Conservation (phyloP, 1,140 invertebrate species). For the Rhagoletis zephyria region DNA sequence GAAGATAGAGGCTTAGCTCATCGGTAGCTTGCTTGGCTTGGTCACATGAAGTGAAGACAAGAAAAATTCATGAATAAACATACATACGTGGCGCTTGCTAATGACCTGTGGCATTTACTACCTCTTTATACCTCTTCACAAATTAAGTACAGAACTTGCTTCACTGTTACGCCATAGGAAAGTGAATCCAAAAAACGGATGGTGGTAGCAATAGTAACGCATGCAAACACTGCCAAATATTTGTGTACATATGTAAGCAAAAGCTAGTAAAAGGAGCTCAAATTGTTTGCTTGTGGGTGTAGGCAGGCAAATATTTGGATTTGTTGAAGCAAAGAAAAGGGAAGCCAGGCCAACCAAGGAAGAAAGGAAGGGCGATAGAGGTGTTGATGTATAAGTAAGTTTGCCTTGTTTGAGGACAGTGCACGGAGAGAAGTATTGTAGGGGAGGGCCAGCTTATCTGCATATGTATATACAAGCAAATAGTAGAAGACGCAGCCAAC, state of each 20-base stretch:
- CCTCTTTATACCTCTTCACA: no score
- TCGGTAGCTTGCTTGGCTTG: no score
- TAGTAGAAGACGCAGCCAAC: background rate
- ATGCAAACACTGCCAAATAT: background rate
- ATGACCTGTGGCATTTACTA: no score
- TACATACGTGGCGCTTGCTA: no score
- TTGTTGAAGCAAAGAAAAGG: background rate
- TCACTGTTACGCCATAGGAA: no score
- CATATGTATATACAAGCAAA: background rate
- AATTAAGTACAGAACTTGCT: no score
- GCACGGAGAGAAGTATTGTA: background rate
- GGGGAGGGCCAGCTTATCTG: background rate
- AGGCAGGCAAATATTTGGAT: conserved; percentile 36
- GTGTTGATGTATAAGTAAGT: background rate
- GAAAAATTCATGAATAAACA: no score
- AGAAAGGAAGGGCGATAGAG: background rate
- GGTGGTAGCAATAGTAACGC: background rate
- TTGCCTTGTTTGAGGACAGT: background rate
- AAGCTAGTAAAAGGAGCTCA: background rate
- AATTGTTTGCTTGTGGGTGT: background rate
- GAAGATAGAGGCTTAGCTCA: no score
- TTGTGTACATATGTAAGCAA: background rate
- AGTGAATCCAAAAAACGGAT: no score
- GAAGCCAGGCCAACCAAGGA: background rate
- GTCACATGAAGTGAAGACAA: no score